A percentile compares a stretch with the other conserved stretches of the same genome.
phyloP scores from a whole-genome alignment of 92 coral and sea anemone genomes.

The Parazoanthus atlanticus region DNA sequence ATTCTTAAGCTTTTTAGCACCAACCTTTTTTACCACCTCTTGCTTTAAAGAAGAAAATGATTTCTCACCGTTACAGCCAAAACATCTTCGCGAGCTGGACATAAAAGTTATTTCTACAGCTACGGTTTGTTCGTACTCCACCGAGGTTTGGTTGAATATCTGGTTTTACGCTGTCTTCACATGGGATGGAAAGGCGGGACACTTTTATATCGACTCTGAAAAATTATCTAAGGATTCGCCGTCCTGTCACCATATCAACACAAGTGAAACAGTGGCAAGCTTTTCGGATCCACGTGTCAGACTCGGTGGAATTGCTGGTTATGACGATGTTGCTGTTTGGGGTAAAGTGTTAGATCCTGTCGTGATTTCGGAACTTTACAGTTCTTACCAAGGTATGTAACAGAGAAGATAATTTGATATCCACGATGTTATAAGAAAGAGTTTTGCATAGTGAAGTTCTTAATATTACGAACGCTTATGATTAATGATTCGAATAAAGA shows the following conservation, averaged over 20 bases:
- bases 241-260: neutral
- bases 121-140: neutral
- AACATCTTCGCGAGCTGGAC: neutral
- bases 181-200: neutral
- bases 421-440: no score
- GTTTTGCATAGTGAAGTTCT: no score
- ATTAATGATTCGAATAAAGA: no score
- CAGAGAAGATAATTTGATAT: no score
- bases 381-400: slow-evolving; percentile 16
- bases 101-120: neutral
- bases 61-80: neutral
- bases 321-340: slow-evolving; percentile 31
- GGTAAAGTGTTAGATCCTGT: neutral
- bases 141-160: neutral
- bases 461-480: no score
- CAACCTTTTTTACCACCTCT: neutral
- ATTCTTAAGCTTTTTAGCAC: no score
- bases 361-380: neutral
- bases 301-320: slow-evolving; percentile 3
- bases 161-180: slow-evolving; percentile 28
- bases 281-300: neutral
- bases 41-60: neutral
- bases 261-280: neutral
- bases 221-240: neutral
- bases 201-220: neutral